Evolutionary conservation across 2,797 vertebrate species (phyloP).

Genomic region (Alectoris magna): DNA sequence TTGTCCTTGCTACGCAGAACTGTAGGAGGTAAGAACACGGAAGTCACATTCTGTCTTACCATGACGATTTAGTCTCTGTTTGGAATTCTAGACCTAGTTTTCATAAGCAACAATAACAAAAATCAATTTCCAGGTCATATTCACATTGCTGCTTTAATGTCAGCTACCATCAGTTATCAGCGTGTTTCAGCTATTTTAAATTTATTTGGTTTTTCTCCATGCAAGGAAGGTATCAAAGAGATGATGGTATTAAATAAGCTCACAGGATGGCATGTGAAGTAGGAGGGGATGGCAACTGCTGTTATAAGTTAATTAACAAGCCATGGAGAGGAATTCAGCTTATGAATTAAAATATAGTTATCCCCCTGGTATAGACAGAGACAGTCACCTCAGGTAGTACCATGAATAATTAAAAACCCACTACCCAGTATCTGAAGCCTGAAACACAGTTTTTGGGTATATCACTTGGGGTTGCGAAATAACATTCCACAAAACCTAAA

Average conservation of each 20-base stretch:
- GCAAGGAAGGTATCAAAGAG: background rate
- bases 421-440: background rate
- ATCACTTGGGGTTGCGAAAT: background rate
- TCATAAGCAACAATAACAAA: background rate
- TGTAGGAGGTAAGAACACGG: background rate
- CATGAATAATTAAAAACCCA: background rate
- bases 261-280: background rate
- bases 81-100: background rate
- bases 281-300: background rate
- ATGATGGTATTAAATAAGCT: background rate
- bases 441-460: background rate
- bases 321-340: background rate
- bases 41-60: background rate
- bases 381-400: background rate
- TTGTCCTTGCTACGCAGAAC: background rate
- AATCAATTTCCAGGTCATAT: background rate
- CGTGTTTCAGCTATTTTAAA: background rate
- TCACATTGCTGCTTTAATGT: background rate
- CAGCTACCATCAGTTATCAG: background rate
- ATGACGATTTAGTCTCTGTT: background rate
- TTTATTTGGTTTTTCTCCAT: background rate
- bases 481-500: background rate
- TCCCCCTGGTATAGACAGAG: background rate
- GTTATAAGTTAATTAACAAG: constrained; percentile 3
- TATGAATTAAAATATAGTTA: background rate